Base-by-base conservation (phyloP, 2,113 vertebrate species). In the Tenrec ecaudatus region DNA sequence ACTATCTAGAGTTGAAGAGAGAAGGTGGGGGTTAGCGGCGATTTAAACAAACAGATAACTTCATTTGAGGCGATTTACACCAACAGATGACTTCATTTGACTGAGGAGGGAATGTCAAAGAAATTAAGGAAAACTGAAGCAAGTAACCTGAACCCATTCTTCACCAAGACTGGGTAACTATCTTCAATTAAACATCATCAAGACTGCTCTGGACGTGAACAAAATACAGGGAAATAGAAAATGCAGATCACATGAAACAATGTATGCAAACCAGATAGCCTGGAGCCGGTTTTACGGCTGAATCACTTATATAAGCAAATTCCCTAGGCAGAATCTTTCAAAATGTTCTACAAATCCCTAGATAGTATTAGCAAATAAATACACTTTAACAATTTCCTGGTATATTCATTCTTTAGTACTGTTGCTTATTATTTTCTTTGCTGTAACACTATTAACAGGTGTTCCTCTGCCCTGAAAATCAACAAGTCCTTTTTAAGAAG, bases 31-130 rank as follows among this genome's bases (percentile, higher is more conserved):
- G 69, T 57, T 83, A 29, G n/a, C 60, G 81, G 16, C 68, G 87
- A 87, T 84, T 53, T 93, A 84, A 90, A 22, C 31, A 47, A 91
- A 94, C 3, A 68, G 40, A 62, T 62, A 6, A 77, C n/a, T 69
- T 2, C 53, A 75, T 36, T 17, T 40, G 76, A 82, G 81, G 16
- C 68, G 87, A 87, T 84, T 53, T 93, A 84, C 88, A 22, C 31
- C 38, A 91, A 94, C 3, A 68, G 40, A 62, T 62, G 22, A 77
- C n/a, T 69, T 2, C 53, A 75, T 36, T 17, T 40, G 76, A 82
- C 20, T 57, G 71, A 9, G 71, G 53, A 58, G 22, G 9, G 3
- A 25, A 82, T 22, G 66, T 40, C 25, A 77, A 79, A 82, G 79
- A 88, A 69, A 62, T 66, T 6, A 57, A 23, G 43, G 12, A 64